Evolutionary conservation across 2,797 vertebrate species (phyloP), one percentile per base, ranked within the genome.

Genomic region (Myotis pilosus): DNA sequence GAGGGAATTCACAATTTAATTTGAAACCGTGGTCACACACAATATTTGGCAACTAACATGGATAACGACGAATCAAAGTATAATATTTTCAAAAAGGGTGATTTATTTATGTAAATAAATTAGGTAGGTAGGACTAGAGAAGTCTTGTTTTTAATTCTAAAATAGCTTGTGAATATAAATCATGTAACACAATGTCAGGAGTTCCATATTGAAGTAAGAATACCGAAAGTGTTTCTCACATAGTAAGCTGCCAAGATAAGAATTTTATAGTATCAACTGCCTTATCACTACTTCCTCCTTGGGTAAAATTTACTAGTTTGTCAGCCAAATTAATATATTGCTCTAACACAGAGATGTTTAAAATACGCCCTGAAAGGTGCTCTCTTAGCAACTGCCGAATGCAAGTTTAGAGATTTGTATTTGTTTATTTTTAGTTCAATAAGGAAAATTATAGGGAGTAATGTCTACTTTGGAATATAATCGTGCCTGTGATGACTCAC

Each of bases 211-310:
- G 69, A 80, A 95, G 11, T 62, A 88, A 96, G 89, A 91, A 71
- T 68, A 88, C 51, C 4, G 1, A 76, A 91, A 87, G 85, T 36
- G n/a, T 91, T 87, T 82, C 66, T 95, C 51, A 90, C 60, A 66
- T 53, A 92, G 89, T 41, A 20, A 64, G 64, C 87, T 94, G 87
- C 66, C 90, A 95, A 96, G 92, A 97, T 86, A 94, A 75, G 47
- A 90, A 84, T 79, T 89, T 96, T 96, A 93, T 57, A 81, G 89
- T 76, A 87, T 87, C 60, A 93, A 86, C 75, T 49, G 82, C 51
- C 96, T 97, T 84, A 94, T 92, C 96, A 95, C 74, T 94, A 25
- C 86, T 97, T 97, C 94, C 97, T 97, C 95, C 86, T 93, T 69
- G n/a, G 47, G 87, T 87, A 92, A 96, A 97, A 96, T 94, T 92